phyloP scores from a whole-genome alignment of 2,888 invertebrate species.

The Aporophyla nigra region DNA sequence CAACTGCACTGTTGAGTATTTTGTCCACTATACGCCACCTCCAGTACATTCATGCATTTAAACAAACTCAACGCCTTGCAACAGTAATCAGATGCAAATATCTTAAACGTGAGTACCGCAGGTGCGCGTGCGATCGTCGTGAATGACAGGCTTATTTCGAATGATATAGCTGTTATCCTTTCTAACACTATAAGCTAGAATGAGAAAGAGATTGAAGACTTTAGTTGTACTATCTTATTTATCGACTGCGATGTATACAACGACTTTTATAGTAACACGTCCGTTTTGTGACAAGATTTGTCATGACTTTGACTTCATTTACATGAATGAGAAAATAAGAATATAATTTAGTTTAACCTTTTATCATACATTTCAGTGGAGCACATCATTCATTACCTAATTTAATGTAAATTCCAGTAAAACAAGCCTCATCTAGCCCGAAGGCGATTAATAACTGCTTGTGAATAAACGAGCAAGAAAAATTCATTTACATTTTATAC shows the following conservation, averaged over 20 bases:
- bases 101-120: slow-evolving; percentile 63
- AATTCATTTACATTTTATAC: slow-evolving; percentile 8
- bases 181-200: background rate
- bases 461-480: slow-evolving; percentile 13
- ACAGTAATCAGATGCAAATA: slow-evolving; percentile 69
- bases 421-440: background rate
- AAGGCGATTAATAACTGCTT: slow-evolving; percentile 20
- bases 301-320: background rate
- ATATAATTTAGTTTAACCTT: slow-evolving; percentile 16
- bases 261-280: slow-evolving; percentile 10
- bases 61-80: slow-evolving; percentile 30
- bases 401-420: background rate
- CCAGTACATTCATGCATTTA: slow-evolving; percentile 22
- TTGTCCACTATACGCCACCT: slow-evolving; percentile 7
- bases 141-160: slow-evolving; percentile 53
- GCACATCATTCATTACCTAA: background rate
- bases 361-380: background rate
- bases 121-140: slow-evolving; percentile 56
- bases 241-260: slow-evolving; percentile 8
- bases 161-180: slow-evolving; percentile 12
- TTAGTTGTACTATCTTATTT: slow-evolving; percentile 15
- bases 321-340: background rate
- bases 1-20: background rate
- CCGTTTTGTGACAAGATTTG: slow-evolving; percentile 15
- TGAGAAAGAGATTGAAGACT: background rate